Conservation (phyloP, 2,888 invertebrate genomes). For the Apotomis betuletana region DNA sequence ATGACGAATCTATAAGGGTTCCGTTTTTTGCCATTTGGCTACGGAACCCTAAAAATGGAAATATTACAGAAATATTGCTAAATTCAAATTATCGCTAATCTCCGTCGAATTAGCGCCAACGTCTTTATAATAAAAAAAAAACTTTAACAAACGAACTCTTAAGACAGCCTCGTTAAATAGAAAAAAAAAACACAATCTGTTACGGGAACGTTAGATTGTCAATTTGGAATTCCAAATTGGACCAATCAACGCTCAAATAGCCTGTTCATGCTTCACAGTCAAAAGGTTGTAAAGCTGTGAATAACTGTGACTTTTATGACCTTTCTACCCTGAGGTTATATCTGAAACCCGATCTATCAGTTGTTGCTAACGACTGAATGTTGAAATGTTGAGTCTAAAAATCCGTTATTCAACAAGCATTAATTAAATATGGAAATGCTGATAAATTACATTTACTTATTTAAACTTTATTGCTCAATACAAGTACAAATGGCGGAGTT, state of each 20-base stretch:
- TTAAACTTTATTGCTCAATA: no score
- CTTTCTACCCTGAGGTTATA: not conserved
- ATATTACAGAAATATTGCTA: no score
- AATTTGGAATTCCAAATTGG: conserved; percentile 19
- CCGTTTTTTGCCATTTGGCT: no score
- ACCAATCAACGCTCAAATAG: conserved; percentile 20
- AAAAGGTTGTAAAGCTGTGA: not conserved
- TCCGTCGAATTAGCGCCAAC: not conserved
- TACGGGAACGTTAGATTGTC: conserved; percentile 1
- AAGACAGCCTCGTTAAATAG: not conserved
- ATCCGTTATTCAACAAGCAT: no score
- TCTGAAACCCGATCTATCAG: not conserved
- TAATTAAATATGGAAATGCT: no score
- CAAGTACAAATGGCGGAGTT: no score
- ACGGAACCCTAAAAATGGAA: no score
- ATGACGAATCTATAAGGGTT: no score
- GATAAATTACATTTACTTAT: no score
- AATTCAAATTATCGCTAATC: no score
- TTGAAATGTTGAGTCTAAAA: not conserved
- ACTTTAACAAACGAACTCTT: not conserved
- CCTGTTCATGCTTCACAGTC: not conserved
- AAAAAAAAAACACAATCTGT: conserved; percentile 15
- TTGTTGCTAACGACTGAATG: not conserved
- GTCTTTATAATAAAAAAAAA: not conserved
- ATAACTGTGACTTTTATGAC: not conserved